Evolutionary conservation across 2,113 vertebrate species (phyloP), one percentile per base, ranked within the genome.

Genomic region (Triplophysa rosa): DNA sequence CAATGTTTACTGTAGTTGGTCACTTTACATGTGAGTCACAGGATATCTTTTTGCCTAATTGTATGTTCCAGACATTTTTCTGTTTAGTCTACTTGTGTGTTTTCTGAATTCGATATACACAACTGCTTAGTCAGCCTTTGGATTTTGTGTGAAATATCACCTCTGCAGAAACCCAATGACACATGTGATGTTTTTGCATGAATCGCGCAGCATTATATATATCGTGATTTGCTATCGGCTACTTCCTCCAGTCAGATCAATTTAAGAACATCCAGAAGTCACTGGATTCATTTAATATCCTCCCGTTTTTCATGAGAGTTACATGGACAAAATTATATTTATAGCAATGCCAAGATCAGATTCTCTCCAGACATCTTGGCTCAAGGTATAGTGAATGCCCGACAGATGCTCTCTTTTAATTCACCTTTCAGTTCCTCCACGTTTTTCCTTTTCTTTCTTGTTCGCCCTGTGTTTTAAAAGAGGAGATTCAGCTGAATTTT

Each of bases 281-380:
- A 82, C 63, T 70, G 86, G 91, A 92, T 91, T 87, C 79, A 85
- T 91, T 90, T 92, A 87, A 92, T 93, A 91, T 93, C 88, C 89
- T 89, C 87, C 88, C 83, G 85, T 81, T 79, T 88, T 91, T 92
- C 80, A 88, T 89, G 83, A 91, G 87, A 90, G 85, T 90, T 84
- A 89, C 87, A 86, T 83, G 87, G 85, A 88, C 89, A 88, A 90
- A 90, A 84, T 83, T 75, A 91, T 92, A 87, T 93, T 90, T 92
- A 93, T 90, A 85, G 89, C 87, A 83, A 91, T 91, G 91, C 90
- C 89, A 88, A 89, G 88, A 86, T 73, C 64, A 92, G 91, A 95
- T 95, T 91, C 90, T 91, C 92, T 92, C 93, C 94, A 95, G 94
- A 94, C 91, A 77, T 85, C 92, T 91, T 95, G 94, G 92, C 93